Base-by-base conservation (phyloP, 2,113 vertebrate genomes). In the Machaerirhynchus nigripectus region DNA sequence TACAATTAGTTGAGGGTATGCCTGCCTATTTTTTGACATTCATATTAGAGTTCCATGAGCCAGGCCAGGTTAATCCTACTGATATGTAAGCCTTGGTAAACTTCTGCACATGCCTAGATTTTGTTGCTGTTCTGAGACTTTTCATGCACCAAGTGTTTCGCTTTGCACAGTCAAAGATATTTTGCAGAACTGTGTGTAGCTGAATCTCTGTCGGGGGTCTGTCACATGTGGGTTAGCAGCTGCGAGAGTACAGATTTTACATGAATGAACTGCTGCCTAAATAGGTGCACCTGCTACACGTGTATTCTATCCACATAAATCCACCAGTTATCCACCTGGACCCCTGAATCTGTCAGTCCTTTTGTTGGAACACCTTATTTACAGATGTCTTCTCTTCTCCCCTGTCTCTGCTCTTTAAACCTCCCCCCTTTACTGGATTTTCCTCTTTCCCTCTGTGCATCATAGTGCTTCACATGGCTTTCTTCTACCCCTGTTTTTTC, bases 231-330 rank as follows among this genome's bases (percentile, higher is more conserved):
- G 46, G 21, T 55, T 88, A 83, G 55, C 74, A 90, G 74, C 50
- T 83, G 53, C 57, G 76, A 85, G 9, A 59, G 40, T 65, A 46
- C 13, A 80, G 79, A 77, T 88, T 86, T 90, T 81, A 64, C 59
- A 87, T n/a, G 74, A 69, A 84, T 78, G 9, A 88, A 80, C 55
- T 20, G 40, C 39, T 64, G 27, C 33, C 37, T 69, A 67, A 91
- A 31, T 37, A 61, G 47, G 64, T 33, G 39, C 67, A 76, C 46
- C 67, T 76, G 61, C 53, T 91, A 20, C 30, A 18, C 30, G 35
- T 85, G 40, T 83, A 28, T 49, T 53, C 57, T 63, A 16, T 17
- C 28, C 44, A 71, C 53, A 73, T 52, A 71, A 84, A 84, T 40
- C 52, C 39, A 68, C 74, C 57, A 42, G 4, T 87, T 90, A 28